Base-by-base conservation (phyloP, 2,797 vertebrate genomes). In the Chromis chromis region DNA sequence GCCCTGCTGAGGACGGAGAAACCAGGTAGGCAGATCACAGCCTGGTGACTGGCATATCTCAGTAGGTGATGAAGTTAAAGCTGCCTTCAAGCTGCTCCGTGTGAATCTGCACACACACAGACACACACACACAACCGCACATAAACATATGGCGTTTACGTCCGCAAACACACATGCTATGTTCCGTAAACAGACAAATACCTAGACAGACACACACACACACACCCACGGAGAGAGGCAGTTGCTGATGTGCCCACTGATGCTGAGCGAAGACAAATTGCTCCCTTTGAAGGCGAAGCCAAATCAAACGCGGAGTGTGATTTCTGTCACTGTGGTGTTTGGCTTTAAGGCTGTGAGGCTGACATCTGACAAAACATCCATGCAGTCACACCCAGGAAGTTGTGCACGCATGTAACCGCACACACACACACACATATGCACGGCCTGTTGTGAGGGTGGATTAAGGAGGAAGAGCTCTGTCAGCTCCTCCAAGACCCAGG, bases 191-290 rank as follows among this genome's bases (percentile, higher is more conserved):
- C 59, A 76, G 49, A 81, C 61, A 70, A 46, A 78, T 17, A 55
- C 44, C 4, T 8, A 33, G 22, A 76, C 69, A 64, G 25, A 70
- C 33, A 36, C 33, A 36, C 33, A 31, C 71, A 66, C 24, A 60
- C 3, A 73, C 25, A 50, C 42, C 12, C 72, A 36, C 57, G 57
- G 27, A 60, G 44, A 56, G 59, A 65, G 48, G 70, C 64, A 85
- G 87, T 84, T 87, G 88, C 82, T 87, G 91, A 90, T 88, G 90
- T 87, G 86, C 80, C 84, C 89, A 78, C 74, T 79, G 90, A 93
- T 87, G 89, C 89, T 82, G 88, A 81, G 81, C 64, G 74, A 81
- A 89, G 90, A 94, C 89, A 91, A 93, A 93, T 92, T 88, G 86
- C 85, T 89, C 77, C 81, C 88, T 92, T 93, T 90, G 90, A 91